A percentile compares a stretch with the other conserved stretches of the same genome.
Evolutionary conservation across 2,888 invertebrate species (phyloP).

Genomic region (Ormyrus labotus): DNA sequence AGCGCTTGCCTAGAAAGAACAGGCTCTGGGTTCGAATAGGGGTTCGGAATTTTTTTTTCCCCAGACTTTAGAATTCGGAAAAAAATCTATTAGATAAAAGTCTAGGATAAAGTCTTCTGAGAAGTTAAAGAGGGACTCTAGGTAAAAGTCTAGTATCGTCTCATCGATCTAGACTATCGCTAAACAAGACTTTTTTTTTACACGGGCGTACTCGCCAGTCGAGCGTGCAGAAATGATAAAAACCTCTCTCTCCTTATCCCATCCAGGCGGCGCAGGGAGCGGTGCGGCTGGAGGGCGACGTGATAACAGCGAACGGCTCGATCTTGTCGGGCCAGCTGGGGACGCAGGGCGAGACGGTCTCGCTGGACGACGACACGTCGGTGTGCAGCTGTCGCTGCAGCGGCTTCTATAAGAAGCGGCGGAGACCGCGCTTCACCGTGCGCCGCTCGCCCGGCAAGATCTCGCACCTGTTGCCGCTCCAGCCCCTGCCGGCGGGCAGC

Average conservation of each 20-base stretch:
- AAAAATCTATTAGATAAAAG: too few relatives aligned
- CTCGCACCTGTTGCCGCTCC: conserved; percentile 77
- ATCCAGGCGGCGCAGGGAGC: conserved; percentile 94
- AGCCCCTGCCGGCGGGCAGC: conserved; percentile 68
- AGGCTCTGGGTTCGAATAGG: too few relatives aligned
- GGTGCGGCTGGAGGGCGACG: conserved; percentile 96
- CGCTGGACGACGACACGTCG: conserved; percentile 74
- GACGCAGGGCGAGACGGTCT: conserved; percentile 74
- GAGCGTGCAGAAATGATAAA: too few relatives aligned
- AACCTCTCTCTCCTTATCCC: conserved; percentile 39
- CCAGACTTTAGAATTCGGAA: too few relatives aligned
- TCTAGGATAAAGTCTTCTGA: too few relatives aligned
- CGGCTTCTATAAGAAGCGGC: conserved; percentile 73
- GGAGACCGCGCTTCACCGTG: conserved; percentile 77
- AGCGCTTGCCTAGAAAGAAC: too few relatives aligned
- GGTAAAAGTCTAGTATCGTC: too few relatives aligned
- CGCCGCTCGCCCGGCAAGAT: conserved; percentile 78
- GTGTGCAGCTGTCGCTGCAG: conserved; percentile 77
- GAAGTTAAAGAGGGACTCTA: too few relatives aligned
- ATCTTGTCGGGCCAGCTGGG: conserved; percentile 84
- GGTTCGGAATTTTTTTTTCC: too few relatives aligned
- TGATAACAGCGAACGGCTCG: conserved; percentile 95
- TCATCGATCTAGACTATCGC: too few relatives aligned
- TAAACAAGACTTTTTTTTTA: too few relatives aligned
- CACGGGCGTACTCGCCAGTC: too few relatives aligned